Evolutionary conservation across 2,113 vertebrate species (phyloP).

Genomic region (Pteropus alecto): DNA sequence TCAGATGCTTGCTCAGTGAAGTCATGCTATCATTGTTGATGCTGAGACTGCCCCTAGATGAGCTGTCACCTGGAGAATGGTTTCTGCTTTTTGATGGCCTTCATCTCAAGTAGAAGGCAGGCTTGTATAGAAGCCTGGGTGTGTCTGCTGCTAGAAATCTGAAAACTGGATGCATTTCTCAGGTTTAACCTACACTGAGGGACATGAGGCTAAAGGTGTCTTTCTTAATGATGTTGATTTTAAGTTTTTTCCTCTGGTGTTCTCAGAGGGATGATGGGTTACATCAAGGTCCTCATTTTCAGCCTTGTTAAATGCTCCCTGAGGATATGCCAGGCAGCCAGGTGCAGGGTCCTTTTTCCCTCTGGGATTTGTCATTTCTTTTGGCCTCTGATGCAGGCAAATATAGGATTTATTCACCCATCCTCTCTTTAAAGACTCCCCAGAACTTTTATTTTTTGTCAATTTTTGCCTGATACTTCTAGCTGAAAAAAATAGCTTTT

Average conservation of each 20-base stretch:
- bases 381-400: neutral
- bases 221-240: neutral
- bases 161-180: no score
- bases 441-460: neutral
- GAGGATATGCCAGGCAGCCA: fast-evolving
- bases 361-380: neutral
- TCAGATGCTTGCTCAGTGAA: no score
- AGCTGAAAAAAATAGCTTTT: neutral
- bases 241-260: neutral
- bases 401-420: neutral
- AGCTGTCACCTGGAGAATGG: fast-evolving
- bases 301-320: neutral
- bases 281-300: neutral
- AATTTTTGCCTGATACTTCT: neutral
- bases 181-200: neutral
- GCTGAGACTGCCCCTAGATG: neutral
- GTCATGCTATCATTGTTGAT: neutral
- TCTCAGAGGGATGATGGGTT: neutral
- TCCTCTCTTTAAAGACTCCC: neutral
- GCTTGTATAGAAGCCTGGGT: neutral
- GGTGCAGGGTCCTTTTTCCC: neutral
- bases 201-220: fast-evolving
- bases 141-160: neutral
- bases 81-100: fast-evolving
- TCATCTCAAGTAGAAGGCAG: neutral